Conservation (phyloP, 2,797 vertebrate genomes). For the Tinamus major region DNA sequence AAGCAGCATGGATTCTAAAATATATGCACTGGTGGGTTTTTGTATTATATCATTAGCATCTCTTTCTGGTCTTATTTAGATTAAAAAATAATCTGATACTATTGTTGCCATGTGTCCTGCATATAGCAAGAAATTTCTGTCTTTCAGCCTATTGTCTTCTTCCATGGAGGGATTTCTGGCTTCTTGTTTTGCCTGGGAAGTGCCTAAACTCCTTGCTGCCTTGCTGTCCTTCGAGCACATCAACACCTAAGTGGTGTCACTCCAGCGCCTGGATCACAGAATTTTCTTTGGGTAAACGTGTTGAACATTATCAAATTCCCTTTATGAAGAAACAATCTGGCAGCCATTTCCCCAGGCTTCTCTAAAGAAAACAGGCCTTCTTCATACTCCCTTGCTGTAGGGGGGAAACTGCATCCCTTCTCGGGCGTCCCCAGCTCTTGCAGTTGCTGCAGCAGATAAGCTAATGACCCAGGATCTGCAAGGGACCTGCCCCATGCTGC, state of each 20-base stretch:
- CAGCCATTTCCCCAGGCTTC: slow-evolving; percentile 33
- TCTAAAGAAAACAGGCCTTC: slow-evolving; percentile 46
- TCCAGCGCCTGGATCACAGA: not conserved
- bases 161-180: not conserved
- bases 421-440: slow-evolving; percentile 43
- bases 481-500: slow-evolving; percentile 41
- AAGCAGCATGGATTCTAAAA: not conserved
- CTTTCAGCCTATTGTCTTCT: not conserved
- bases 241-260: not conserved
- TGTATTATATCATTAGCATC: not conserved
- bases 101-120: not conserved
- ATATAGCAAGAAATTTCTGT: not conserved
- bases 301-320: not conserved
- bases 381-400: slow-evolving; percentile 32
- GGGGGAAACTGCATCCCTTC: slow-evolving; percentile 53
- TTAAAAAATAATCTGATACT: not conserved
- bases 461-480: slow-evolving; percentile 67
- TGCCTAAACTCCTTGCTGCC: not conserved
- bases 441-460: slow-evolving; percentile 70
- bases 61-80: not conserved
- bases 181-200: not conserved
- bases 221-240: not conserved
- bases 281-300: not conserved
- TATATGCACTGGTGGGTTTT: not conserved
- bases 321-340: not conserved